A percentile compares a stretch with the other conserved stretches of the same genome.
These are phyloP conservation scores for Bos taurus DNA, from an alignment of 2,113 vertebrate genomes.

Conservation along the genomic window ARS-UCD2.0 NC_037349.1:57803501-57804000, in stretches of 20 bases:
- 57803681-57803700: not conserved
- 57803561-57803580: accelerated
- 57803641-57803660: not conserved
- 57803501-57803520: not conserved
- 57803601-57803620: not conserved
- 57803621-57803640: not conserved
- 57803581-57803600: not conserved
- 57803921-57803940: not conserved
- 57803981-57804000: not conserved
- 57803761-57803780: not conserved
- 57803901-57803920: accelerated
- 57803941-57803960: not conserved
- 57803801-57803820: accelerated
- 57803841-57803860: not conserved
- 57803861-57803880: not conserved
- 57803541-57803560: not conserved
- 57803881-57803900: not conserved
- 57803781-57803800: accelerated
- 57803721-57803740: not conserved
- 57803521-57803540: no score
- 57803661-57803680: not conserved
- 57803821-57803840: not conserved
- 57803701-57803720: not conserved
- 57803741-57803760: not conserved
- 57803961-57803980: not conserved